Evolutionary conservation across 2,888 invertebrate genomes (phyloP).

Genomic region (Orchesella flavescens): DNA sequence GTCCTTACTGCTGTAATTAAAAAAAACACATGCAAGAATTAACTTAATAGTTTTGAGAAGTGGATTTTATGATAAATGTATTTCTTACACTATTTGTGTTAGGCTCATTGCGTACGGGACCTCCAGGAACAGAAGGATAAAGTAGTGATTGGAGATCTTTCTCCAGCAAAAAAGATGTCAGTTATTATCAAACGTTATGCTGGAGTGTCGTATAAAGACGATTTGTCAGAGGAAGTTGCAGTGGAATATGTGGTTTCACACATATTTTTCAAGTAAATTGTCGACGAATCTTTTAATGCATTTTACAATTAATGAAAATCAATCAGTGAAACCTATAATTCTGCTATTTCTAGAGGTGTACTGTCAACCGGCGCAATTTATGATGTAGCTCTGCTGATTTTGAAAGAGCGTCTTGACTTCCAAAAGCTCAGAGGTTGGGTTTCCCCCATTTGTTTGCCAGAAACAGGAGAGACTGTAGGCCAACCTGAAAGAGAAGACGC

Average conservation of each 20-base stretch:
- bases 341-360: neutral
- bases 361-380: neutral
- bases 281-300: too few relatives aligned
- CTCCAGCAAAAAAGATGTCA: neutral
- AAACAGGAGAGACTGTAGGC: neutral
- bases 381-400: neutral
- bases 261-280: neutral
- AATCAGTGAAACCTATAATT: too few relatives aligned
- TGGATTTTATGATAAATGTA: neutral
- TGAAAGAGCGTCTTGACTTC: neutral
- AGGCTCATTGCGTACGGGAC: neutral
- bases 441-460: neutral
- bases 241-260: neutral
- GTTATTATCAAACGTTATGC: neutral
- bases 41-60: neutral
- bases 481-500: neutral
- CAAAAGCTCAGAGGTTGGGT: neutral
- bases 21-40: too few relatives aligned
- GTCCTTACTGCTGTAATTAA: slow-evolving; percentile 28
- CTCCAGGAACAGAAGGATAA: neutral
- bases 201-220: neutral
- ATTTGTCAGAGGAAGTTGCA: neutral
- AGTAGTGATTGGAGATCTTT: neutral
- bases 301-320: neutral
- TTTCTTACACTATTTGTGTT: neutral